Conservation (phyloP, 37 sponge, comb jelly and placozoan genomes). For the Ephydatia muelleri region DNA sequence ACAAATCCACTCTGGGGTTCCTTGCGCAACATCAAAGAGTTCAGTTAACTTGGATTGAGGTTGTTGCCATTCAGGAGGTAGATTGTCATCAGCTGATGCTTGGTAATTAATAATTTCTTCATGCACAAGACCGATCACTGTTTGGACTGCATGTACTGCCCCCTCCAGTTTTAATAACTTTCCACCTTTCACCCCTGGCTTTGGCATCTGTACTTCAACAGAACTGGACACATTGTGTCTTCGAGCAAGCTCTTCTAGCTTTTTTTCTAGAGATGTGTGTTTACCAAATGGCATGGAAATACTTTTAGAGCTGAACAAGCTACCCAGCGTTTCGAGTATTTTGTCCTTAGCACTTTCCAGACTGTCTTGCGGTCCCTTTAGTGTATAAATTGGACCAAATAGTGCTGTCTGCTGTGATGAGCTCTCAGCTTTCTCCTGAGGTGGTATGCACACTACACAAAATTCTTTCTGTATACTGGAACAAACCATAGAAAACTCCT, state of each 20-base stretch:
- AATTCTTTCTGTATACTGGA: conserved; percentile 10
- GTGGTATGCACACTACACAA: conserved; percentile 20
- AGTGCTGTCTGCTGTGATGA: neutral
- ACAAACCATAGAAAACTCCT: conserved; percentile 22
- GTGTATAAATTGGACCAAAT: neutral
- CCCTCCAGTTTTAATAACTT: conserved; percentile 32
- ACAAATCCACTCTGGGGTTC: conserved; percentile 49
- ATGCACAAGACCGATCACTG: conserved; percentile 15
- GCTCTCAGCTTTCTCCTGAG: neutral
- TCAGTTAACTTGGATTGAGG: conserved; percentile 21
- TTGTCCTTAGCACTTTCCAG: conserved; percentile 18
- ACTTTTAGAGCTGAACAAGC: neutral
- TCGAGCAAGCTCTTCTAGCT: conserved; percentile 23
- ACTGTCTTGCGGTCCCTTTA: conserved; percentile 47
- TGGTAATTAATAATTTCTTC: conserved; percentile 46
- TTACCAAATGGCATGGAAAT: conserved; percentile 4
- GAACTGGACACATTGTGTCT: neutral
- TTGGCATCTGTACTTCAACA: neutral
- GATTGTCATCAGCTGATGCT: neutral
- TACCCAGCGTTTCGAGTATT: conserved; percentile 10
- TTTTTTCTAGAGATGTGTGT: conserved; percentile 16
- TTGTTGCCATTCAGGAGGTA: conserved; percentile 58
- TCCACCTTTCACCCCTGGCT: conserved; percentile 9
- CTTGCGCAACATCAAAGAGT: conserved; percentile 20
- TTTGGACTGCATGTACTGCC: neutral